Evolutionary conservation across 2,113 vertebrate species (phyloP), one percentile per base, ranked within the genome.

Genomic region (Platysternon megacephalum): DNA sequence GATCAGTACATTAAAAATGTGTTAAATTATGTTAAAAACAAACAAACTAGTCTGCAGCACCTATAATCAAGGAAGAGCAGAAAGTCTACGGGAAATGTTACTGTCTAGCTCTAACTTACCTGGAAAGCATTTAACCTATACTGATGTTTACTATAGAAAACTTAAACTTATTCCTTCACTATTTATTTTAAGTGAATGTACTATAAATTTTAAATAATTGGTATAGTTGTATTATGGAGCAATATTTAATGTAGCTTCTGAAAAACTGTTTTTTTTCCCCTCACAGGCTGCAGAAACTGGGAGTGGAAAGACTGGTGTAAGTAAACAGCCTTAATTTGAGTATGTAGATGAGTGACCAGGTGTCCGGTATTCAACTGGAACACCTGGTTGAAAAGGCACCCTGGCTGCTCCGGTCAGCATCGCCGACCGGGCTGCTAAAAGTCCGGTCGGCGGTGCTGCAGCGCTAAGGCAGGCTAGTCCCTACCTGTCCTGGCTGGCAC

Each of bases 271-370:
- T 96, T 48, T 42, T 39, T 88, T 93, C 11, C 11, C 5, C 13
- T 4, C 93, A 26, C 56, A 99, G 99, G 99, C 99, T 96, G 99
- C 99, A 95, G 99, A 99, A 98, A 99, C 99, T 0, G 99, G 99
- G 10, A 99, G 99, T 93, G 99, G 99, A 28, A 99, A 99, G 98
- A 99, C 99, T 85, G 99, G 99, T 91, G 99, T 99, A 98, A 99
- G 99, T 99, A 96, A 88, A 88, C 16, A 35, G 82, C 61, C 89
- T 76, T 72, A 82, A 89, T 61, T 83, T 24, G 61, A 42, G 8
- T 85, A 13, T 86, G 3, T 39, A 53, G 21, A 53, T 5, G 19
- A 53, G 52, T 8, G 52, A 53, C 6, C 2, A 6, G 17, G 51
- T 19, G 6, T 52, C 51, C 51, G 7, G 51, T 52, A 19, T 52